Percentiles rank a stretch among this genome's conserved stretches.
Evolutionary conservation across 2,797 vertebrate species (phyloP).

Genomic region (Pipistrellus pygmaeus): DNA sequence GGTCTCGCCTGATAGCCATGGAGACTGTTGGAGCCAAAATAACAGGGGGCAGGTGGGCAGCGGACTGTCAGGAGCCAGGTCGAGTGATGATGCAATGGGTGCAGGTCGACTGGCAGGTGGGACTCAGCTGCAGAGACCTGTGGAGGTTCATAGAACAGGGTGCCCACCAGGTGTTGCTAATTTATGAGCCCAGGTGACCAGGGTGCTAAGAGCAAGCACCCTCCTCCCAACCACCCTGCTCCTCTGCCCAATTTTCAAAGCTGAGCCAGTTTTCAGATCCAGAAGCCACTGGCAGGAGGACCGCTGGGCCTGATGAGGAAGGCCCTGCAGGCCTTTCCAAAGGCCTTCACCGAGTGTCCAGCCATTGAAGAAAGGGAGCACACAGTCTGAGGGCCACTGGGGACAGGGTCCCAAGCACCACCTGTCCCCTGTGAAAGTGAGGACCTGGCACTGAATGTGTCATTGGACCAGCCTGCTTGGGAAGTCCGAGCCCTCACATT

Average conservation of each 20-base stretch:
- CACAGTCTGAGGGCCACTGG: neutral
- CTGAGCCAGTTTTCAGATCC: neutral
- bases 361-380: neutral
- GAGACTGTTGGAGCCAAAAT: neutral
- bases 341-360: neutral
- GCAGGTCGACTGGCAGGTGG: neutral
- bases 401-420: neutral
- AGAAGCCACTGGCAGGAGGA: neutral
- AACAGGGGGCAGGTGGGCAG: neutral
- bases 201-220: neutral
- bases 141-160: neutral
- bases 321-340: neutral
- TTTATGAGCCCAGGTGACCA: neutral
- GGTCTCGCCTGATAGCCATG: neutral
- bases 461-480: neutral
- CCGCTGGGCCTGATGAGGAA: accelerated
- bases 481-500: neutral
- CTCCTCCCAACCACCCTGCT: no score
- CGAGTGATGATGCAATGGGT: neutral
- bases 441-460: neutral
- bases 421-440: neutral
- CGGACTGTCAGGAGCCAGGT: neutral
- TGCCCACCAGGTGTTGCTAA: neutral
- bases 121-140: neutral
- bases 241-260: neutral